Evolutionary conservation across 2,888 invertebrate genomes (phyloP), one percentile per base, ranked within the genome.

Genomic region (Chloroclysta siterata): DNA sequence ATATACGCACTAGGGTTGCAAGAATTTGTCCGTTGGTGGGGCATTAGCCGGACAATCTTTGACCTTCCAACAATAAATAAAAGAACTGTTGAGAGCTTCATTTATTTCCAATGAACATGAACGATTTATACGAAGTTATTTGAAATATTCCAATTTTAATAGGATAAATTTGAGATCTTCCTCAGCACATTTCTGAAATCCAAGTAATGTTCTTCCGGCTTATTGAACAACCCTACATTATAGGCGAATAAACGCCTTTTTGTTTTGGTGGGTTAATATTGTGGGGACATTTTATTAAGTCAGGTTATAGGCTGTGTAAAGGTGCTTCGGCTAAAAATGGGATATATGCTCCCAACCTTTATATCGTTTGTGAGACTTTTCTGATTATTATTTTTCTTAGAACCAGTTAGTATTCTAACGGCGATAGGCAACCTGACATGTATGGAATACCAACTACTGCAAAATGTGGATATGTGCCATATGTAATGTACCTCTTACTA

Each of bases 251-350:
- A 72, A 72, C 70, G 70, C 65, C 67, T 72, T 72, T 72, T 72
- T 70, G 72, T 72, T 69, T 63, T 60, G 51, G 59, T 47, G 59
- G 65, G 66, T 67, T 65, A 46, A 46, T 46, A 69, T 64, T 66
- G 66, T 56, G 65, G 66, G 68, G 68, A 67, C 69, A 69, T 70
- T 70, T 70, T 70, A 72, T 72, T 72, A 72, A 70, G 67, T 63
- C 60, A 65, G 64, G 66, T 72, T 70, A 72, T 72, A 68, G 70
- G 64, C 61, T 65, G 44, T 57, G 67, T 60, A 60, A 71, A 67
- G 66, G 69, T 65, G 62, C 55, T 70, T 61, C 53, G 67, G 68
- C 62, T 69, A 64, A 70, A 70, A 72, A 72, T 48, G 60, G 56
- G 51, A 65, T 48, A 56, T 69, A 59, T 63, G 62, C 62, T 61